Evolutionary conservation across 1,140 invertebrate species (phyloP).

Genomic region (Andrena cerasifolii): DNA sequence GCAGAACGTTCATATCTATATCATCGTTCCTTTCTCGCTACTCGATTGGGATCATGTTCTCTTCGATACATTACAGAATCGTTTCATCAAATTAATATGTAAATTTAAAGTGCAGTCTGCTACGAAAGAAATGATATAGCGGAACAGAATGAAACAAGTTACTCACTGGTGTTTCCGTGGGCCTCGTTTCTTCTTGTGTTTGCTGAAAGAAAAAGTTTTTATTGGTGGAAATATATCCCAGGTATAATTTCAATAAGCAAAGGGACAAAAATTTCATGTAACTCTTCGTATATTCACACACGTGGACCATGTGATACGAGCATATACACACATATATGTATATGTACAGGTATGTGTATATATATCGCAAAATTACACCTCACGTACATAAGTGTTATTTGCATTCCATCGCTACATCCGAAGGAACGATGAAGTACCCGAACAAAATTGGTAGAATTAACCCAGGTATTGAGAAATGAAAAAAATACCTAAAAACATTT

Average conservation of each 20-base stretch:
- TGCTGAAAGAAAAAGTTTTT: constrained; percentile 77
- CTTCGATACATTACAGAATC: neutral
- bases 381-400: constrained; percentile 29
- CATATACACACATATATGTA: no score
- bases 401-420: constrained; percentile 2
- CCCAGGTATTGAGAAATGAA: constrained; percentile 59
- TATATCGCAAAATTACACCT: constrained; percentile 33
- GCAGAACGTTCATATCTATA: neutral
- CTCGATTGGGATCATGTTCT: neutral
- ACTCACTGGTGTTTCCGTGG: constrained; percentile 78
- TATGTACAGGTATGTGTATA: no score
- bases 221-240: constrained; percentile 60
- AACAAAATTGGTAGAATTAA: constrained; percentile 44
- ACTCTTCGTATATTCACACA: constrained; percentile 13
- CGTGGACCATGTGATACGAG: constrained; percentile 24
- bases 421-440: constrained; percentile 17
- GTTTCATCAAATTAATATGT: neutral
- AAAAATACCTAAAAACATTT: constrained; percentile 45
- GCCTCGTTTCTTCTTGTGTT: constrained; percentile 79
- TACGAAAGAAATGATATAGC: neutral
- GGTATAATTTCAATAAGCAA: constrained; percentile 49
- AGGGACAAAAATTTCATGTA: constrained; percentile 61
- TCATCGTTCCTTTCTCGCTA: neutral
- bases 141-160: constrained; percentile 32
- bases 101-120: neutral